These are phyloP conservation scores for Synanthedon vespiformis DNA, from an alignment of 2,888 invertebrate species.

Conservation along the genomic window DNA sequence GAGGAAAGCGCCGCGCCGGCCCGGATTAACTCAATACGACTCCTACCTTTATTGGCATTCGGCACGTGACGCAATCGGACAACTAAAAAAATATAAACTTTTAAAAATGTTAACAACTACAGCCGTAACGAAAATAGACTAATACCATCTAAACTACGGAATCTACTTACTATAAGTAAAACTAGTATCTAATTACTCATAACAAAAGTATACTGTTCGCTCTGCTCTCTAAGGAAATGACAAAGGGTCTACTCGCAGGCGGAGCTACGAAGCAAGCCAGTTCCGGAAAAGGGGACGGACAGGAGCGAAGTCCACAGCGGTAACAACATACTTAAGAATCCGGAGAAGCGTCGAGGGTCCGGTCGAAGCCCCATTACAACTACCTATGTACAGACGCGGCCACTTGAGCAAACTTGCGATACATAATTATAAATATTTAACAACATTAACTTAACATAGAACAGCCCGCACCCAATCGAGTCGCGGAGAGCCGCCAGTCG, in stretches of 20 bases:
- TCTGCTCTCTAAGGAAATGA: slow-evolving; percentile 56
- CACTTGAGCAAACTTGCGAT: slow-evolving; percentile 51
- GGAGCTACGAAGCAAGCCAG: slow-evolving; percentile 43
- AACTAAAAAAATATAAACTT: slow-evolving; percentile 65
- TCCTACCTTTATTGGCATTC: slow-evolving; percentile 39
- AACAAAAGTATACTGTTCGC: slow-evolving; percentile 55
- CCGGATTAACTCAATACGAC: slow-evolving; percentile 21
- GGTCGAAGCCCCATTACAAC: slow-evolving; percentile 38
- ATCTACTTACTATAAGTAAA: slow-evolving; percentile 57
- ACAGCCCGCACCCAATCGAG: slow-evolving; percentile 12
- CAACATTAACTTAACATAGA: slow-evolving; percentile 27
- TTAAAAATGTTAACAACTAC: slow-evolving; percentile 68
- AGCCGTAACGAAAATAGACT: slow-evolving; percentile 69
- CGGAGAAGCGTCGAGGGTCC: slow-evolving; percentile 23
- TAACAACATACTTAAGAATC: slow-evolving; percentile 22
- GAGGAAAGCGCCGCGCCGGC: slow-evolving; percentile 2
- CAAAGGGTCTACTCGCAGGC: slow-evolving; percentile 24
- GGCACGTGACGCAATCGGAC: slow-evolving; percentile 34
- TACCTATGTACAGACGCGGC: slow-evolving; percentile 59
- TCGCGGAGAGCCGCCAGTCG: slow-evolving; percentile 14
- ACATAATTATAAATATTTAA: slow-evolving; percentile 28
- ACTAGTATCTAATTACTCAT: slow-evolving; percentile 60
- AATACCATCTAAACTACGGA: slow-evolving; percentile 65
- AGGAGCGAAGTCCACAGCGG: slow-evolving; percentile 21
- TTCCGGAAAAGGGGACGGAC: slow-evolving; percentile 22